Base-by-base conservation (phyloP, 1,140 invertebrate genomes). In the Venturia canescens region DNA sequence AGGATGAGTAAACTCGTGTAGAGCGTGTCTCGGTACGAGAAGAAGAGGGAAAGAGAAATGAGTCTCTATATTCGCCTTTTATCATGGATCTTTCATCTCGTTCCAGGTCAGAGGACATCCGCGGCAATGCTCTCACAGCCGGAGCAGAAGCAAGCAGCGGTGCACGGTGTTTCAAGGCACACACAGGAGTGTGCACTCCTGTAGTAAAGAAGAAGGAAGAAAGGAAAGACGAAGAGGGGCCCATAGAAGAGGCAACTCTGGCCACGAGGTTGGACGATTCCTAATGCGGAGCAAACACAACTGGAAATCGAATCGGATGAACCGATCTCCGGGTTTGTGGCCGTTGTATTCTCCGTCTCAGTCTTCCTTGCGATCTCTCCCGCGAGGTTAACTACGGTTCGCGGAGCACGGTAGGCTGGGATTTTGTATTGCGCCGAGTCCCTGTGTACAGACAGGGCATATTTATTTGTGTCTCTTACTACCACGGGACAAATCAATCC, bases 241-340 rank as follows among this genome's bases (percentile, higher is more conserved):
- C 23, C 16, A 74, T 44, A 74, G 48, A n/a, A 23, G n/a, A 44
- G 75, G 26, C 34, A 26, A 44, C 11, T 60, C 1, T 34, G 18
- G 69, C 60, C 77, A 53, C 69, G 79, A 79, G 83, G 84, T 85
- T 79, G 82, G 71, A 66, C 79, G 78, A 83, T 83, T 83, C 82
- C 82, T 86, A 86, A 86, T 87, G 83, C 86, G 79, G 74, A 80
- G 85, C 83, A 87, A 82, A 87, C 83, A 82, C 82, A 83, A 81
- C 76, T 80, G 71, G 60, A 84, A 38, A 81, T 81, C 81, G 83
- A 86, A 86, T 86, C 86, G 80, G 78, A 72, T 70, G 69, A 79
- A 82, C 80, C 84, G 84, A 85, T 85, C 85, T 80, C 78, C 44
- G 71, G 78, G 31, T 15, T 63, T 66, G 66, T 78, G 34, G 66